A percentile compares a stretch with the other conserved stretches of the same genome.
Conservation (phyloP, 2,113 vertebrate genomes). For the Euleptes europaea region DNA sequence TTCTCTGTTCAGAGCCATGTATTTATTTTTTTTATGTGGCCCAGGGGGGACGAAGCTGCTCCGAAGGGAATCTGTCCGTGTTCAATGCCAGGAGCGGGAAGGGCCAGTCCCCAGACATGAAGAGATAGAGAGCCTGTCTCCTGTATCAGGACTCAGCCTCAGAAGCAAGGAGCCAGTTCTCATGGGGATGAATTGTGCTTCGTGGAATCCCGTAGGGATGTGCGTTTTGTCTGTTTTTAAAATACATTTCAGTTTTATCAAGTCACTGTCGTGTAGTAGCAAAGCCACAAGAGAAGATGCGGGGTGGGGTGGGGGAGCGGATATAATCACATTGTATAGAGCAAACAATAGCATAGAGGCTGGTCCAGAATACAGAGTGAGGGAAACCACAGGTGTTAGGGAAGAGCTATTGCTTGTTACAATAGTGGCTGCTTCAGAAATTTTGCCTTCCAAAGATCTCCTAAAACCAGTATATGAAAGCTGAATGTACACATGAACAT, state of each 20-base stretch:
- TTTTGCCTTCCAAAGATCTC: constrained; percentile 77
- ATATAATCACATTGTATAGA: constrained; percentile 72
- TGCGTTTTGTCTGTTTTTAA: not conserved
- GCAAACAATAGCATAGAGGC: constrained; percentile 75
- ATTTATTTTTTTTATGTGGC: constrained; percentile 28
- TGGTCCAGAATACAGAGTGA: constrained; percentile 76
- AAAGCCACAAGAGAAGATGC: constrained; percentile 75
- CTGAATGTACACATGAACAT: constrained; percentile 79
- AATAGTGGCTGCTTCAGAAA: constrained; percentile 76
- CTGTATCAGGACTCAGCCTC: constrained; percentile 70
- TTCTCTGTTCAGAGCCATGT: constrained; percentile 41
- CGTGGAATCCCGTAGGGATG: constrained; percentile 58
- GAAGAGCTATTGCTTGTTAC: constrained; percentile 78
- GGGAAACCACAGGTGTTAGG: constrained; percentile 66
- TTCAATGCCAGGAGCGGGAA: constrained; percentile 47
- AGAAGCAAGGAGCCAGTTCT: constrained; percentile 47
- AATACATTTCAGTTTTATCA: constrained; percentile 75
- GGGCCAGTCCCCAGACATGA: constrained; percentile 49
- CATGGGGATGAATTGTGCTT: constrained; percentile 67
- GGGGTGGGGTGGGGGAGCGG: constrained; percentile 55
- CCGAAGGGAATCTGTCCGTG: constrained; percentile 21
- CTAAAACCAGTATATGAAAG: constrained; percentile 65
- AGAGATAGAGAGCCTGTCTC: constrained; percentile 21
- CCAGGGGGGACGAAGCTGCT: constrained; percentile 48
- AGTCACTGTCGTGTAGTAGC: constrained; percentile 68